Percentiles rank a stretch among this genome's conserved stretches.
These are phyloP conservation scores for Orbicella faveolata DNA, from an alignment of 64 coral and sea anemone genomes.

Conservation along the genomic window DNA sequence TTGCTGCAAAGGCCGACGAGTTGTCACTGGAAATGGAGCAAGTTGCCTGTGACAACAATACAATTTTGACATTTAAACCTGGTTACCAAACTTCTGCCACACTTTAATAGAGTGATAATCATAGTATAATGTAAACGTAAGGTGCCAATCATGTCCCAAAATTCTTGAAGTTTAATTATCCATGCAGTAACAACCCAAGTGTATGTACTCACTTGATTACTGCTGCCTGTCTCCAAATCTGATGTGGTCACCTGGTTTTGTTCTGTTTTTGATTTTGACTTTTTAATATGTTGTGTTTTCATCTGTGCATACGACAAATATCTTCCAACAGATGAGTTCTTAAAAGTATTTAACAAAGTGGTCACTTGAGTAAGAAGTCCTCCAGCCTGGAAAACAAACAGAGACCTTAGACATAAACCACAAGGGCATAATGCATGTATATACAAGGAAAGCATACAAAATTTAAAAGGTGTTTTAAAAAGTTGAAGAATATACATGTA, in stretches of 20 bases:
- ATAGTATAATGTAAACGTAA: too few relatives aligned
- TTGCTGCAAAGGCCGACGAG: too few relatives aligned
- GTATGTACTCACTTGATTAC: neutral
- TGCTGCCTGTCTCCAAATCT: constrained; percentile 15
- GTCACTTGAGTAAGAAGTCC: constrained; percentile 67
- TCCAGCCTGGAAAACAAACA: constrained; percentile 55
- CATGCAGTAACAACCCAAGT: neutral
- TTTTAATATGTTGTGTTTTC: constrained; percentile 53
- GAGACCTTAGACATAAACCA: too few relatives aligned
- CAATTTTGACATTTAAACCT: too few relatives aligned
- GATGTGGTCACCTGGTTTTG: neutral
- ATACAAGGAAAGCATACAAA: neutral
- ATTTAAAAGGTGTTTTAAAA: neutral
- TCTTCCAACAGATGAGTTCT: constrained; percentile 63
- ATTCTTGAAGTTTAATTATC: neutral
- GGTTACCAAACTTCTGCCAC: too few relatives aligned
- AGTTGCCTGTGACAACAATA: too few relatives aligned
- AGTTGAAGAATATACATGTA: neutral
- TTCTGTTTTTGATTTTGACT: constrained; percentile 40
- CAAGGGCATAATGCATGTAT: neutral
- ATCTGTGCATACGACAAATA: constrained; percentile 74
- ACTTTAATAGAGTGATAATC: too few relatives aligned
- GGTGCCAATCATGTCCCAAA: too few relatives aligned
- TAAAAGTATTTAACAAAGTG: constrained; percentile 62
- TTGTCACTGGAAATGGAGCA: too few relatives aligned